Percentiles rank a stretch among this genome's conserved stretches.
phyloP scores from a whole-genome alignment of 1,140 invertebrate species.

The Lanistes nyassanus region DNA sequence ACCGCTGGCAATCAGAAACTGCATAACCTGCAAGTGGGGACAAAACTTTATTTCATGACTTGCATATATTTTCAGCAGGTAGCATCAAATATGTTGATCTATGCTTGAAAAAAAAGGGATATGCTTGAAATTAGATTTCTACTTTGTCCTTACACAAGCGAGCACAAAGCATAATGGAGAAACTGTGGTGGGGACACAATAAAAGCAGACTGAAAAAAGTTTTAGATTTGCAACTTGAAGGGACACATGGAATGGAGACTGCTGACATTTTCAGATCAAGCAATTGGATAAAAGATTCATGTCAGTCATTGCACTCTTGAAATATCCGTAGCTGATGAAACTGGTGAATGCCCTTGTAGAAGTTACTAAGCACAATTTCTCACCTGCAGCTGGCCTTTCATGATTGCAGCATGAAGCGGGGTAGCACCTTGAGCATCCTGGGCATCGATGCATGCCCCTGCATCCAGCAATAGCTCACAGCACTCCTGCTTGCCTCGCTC shows the following conservation, averaged over 20 bases:
- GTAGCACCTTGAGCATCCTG: conserved; percentile 58
- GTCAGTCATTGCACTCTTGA: no score
- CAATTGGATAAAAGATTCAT: no score
- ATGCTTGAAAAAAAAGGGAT: neutral
- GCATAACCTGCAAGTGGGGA: conserved; percentile 37
- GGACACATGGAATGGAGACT: no score
- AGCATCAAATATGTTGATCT: neutral
- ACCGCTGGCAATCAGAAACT: conserved; percentile 49
- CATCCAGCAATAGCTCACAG: conserved; percentile 69
- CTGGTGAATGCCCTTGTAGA: no score
- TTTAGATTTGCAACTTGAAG: no score
- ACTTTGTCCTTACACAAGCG: no score
- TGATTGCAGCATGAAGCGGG: conserved; percentile 54
- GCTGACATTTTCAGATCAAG: no score
- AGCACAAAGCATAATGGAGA: no score
- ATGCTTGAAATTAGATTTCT: no score
- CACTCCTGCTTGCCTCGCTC: conserved; percentile 69
- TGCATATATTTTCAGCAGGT: neutral
- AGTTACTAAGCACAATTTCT: neutral
- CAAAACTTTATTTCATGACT: neutral
- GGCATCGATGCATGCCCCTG: conserved; percentile 56
- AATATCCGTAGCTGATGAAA: no score
- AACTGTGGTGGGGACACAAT: no score
- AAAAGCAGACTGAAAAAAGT: no score
- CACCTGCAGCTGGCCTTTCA: conserved; percentile 48